phyloP scores from a whole-genome alignment of 1,140 invertebrate species.

The Aleiodes sp. region DNA sequence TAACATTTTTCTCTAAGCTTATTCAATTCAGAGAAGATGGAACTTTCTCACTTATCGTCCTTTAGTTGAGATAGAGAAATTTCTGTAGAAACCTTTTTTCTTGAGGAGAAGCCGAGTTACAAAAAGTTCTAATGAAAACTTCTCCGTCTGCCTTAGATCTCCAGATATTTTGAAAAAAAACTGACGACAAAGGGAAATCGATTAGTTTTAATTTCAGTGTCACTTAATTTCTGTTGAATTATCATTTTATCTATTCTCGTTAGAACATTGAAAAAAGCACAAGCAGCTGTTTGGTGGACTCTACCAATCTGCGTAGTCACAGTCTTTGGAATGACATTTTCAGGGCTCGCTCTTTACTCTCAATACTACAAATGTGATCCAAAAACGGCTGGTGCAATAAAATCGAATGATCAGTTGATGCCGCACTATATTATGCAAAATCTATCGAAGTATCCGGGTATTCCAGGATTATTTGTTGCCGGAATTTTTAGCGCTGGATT shows the following conservation, averaged over 20 bases:
- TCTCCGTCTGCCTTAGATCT: no score
- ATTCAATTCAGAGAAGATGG: no score
- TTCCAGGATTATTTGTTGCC: conserved; percentile 70
- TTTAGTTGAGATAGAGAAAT: no score
- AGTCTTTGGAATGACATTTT: conserved; percentile 77
- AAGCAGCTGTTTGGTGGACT: conserved; percentile 74
- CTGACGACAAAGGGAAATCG: no score
- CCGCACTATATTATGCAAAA: conserved; percentile 83
- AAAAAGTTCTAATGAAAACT: no score
- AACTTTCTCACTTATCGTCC: no score
- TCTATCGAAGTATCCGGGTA: conserved; percentile 73
- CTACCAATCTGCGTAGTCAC: conserved; percentile 75
- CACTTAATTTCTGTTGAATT: not conserved
- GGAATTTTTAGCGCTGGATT: conserved; percentile 77
- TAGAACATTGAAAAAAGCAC: conserved; percentile 73
- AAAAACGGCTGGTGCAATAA: conserved; percentile 67
- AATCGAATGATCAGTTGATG: conserved; percentile 71
- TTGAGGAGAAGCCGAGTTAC: no score
- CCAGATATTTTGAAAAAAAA: no score
- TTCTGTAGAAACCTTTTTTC: no score
- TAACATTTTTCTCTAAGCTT: no score
- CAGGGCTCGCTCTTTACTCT: conserved; percentile 83
- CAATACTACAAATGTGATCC: conserved; percentile 82
- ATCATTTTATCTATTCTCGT: conserved; percentile 66
- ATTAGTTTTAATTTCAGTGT: no score